phyloP scores from a whole-genome alignment of 2,888 invertebrate genomes.

The Drosophila paranaensis region DNA sequence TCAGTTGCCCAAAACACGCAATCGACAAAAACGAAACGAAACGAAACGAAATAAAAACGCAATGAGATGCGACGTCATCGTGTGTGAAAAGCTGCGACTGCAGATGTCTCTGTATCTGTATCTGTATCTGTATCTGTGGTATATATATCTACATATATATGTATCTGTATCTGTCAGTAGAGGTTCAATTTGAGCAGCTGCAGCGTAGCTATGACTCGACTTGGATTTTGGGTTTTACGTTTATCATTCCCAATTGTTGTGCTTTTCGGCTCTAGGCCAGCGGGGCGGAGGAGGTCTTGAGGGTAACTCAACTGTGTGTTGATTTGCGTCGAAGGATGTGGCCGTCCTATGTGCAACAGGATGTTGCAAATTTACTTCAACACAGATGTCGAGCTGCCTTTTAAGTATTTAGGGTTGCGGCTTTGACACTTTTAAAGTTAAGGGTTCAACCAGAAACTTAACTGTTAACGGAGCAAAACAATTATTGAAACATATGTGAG shows the following conservation, averaged over 20 bases:
- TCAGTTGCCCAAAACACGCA: constrained; percentile 61
- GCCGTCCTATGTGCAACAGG: constrained; percentile 62
- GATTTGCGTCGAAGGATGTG: constrained; percentile 38
- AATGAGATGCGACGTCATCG: constrained; percentile 35
- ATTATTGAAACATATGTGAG: constrained; percentile 51
- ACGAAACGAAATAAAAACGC: constrained; percentile 25
- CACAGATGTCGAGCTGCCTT: constrained; percentile 54
- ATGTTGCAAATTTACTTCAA: constrained; percentile 67
- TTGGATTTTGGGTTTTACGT: constrained; percentile 14
- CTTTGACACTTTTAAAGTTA: constrained; percentile 18
- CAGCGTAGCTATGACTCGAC: constrained; percentile 29
- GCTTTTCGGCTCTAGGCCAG: constrained; percentile 10
- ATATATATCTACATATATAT: background rate
- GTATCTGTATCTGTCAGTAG: constrained; percentile 13
- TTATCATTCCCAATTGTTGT: constrained; percentile 23
- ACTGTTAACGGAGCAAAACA: constrained; percentile 28
- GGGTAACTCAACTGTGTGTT: constrained; percentile 38
- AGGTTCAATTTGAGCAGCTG: constrained; percentile 54
- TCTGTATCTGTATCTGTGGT: constrained; percentile 12
- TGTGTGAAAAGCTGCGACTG: constrained; percentile 37
- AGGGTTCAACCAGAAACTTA: constrained; percentile 50
- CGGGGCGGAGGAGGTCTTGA: constrained; percentile 2
- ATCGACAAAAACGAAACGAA: constrained; percentile 32
- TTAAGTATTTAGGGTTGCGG: constrained; percentile 42
- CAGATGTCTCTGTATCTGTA: constrained; percentile 26